Conservation (phyloP, 2,888 invertebrate species). For the Hemistola chrysoprasaria region DNA sequence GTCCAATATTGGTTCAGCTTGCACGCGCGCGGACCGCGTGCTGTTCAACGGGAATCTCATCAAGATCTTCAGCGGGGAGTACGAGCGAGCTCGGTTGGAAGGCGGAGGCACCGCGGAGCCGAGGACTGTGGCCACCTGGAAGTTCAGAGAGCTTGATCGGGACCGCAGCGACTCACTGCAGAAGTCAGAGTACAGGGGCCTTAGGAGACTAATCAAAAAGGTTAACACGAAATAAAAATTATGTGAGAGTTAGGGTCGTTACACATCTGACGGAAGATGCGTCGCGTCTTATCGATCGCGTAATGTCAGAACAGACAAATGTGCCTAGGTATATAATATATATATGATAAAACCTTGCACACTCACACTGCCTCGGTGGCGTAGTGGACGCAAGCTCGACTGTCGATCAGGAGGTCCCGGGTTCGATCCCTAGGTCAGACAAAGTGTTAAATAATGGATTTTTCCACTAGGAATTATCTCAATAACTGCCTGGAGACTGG, state of each 20-base stretch:
- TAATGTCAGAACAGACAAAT: no score
- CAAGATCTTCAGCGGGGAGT: constrained; percentile 92
- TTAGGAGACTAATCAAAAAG: constrained; percentile 92
- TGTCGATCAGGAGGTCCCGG: no score
- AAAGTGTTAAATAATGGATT: no score
- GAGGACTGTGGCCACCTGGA: constrained; percentile 90
- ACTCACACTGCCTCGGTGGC: no score
- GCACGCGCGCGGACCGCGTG: constrained; percentile 88
- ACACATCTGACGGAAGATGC: no score
- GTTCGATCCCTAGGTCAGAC: no score
- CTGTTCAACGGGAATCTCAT: constrained; percentile 93
- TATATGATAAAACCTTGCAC: no score
- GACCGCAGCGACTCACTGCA: constrained; percentile 90
- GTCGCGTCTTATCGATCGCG: no score
- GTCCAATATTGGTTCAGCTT: constrained; percentile 63
- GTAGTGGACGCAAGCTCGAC: no score
- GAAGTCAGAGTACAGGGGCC: constrained; percentile 90
- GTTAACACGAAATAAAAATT: constrained; percentile 47
- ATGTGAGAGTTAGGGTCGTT: background rate
- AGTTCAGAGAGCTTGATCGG: constrained; percentile 91
- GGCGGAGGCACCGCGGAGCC: constrained; percentile 56
- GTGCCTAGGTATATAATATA: no score
- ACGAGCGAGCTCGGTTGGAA: constrained; percentile 69
- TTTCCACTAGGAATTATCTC: no score
- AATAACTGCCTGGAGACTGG: no score